Evolutionary conservation across 2,888 invertebrate genomes (phyloP).

Genomic region (Synanthedon vespiformis): DNA sequence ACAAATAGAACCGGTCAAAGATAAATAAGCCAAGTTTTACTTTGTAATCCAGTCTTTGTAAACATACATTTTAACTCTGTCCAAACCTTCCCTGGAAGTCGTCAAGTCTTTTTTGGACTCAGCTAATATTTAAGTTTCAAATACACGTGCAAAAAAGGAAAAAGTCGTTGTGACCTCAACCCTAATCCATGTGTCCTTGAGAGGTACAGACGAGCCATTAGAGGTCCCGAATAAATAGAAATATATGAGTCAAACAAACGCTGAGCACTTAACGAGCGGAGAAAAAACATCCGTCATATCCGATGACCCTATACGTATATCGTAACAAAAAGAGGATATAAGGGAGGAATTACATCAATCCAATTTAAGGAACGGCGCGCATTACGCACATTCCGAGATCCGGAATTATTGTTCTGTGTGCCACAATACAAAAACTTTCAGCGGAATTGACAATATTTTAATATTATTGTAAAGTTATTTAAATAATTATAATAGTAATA

Average conservation of each 20-base stretch:
- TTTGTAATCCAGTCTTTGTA: too few relatives aligned
- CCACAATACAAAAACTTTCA: constrained; percentile 2
- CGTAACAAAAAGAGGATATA: constrained; percentile 30
- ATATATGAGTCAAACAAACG: neutral
- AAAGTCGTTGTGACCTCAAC: neutral
- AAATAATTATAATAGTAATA: too few relatives aligned
- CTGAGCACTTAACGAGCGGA: constrained; percentile 16
- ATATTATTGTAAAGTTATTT: too few relatives aligned
- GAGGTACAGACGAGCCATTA: neutral
- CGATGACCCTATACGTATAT: constrained; percentile 18
- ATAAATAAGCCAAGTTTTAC: too few relatives aligned
- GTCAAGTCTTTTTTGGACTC: too few relatives aligned
- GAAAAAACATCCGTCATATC: constrained; percentile 33
- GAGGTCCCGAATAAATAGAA: neutral
- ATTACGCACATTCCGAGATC: constrained; percentile 47
- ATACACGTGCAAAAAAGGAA: neutral
- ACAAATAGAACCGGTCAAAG: too few relatives aligned
- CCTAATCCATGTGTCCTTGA: neutral
- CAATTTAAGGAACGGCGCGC: constrained; percentile 55
- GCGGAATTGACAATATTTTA: too few relatives aligned
- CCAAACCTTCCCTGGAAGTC: too few relatives aligned
- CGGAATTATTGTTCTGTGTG: constrained; percentile 28
- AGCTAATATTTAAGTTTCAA: neutral
- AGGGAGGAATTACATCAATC: constrained; percentile 56
- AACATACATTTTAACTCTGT: too few relatives aligned